Conservation (phyloP, 30 jellyfish, hydroid and myxozoan species). For the Cassiopea andromeda region DNA sequence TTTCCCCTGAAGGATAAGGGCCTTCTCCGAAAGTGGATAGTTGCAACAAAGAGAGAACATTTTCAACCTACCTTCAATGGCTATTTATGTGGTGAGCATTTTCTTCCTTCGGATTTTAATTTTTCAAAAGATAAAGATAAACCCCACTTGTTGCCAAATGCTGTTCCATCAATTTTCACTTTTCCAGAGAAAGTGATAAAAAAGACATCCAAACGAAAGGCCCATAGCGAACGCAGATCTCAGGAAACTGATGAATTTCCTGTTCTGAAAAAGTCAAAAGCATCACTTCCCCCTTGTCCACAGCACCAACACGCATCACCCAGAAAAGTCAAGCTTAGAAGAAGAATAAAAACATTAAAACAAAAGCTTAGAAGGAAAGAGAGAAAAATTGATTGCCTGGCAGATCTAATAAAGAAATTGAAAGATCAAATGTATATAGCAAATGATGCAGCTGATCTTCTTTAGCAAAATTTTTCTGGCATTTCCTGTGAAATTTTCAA, state of each 20-base stretch:
- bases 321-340: slow-evolving; percentile 18
- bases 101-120: slow-evolving; percentile 39
- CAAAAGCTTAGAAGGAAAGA: slow-evolving; percentile 32
- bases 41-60: slow-evolving; percentile 8
- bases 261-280: neutral
- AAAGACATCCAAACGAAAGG: neutral
- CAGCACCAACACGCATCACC: slow-evolving; percentile 1
- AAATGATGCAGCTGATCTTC: neutral
- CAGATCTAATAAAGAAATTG: neutral
- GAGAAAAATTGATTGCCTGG: neutral
- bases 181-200: neutral
- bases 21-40: slow-evolving; percentile 32
- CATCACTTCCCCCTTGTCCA: neutral
- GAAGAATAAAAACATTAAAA: slow-evolving; percentile 4
- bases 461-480: slow-evolving; percentile 45
- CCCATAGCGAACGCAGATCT: slow-evolving; percentile 27
- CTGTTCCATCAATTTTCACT: slow-evolving; percentile 15
- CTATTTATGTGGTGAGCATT: slow-evolving; percentile 36
- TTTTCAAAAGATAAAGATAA: neutral
- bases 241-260: neutral
- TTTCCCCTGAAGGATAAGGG: slow-evolving; percentile 33
- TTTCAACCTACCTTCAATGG: slow-evolving; percentile 24
- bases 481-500: slow-evolving; percentile 27
- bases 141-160: slow-evolving; percentile 8
- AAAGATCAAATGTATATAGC: neutral